Conservation (phyloP, 2,888 invertebrate genomes). For the Xanthia togata region DNA sequence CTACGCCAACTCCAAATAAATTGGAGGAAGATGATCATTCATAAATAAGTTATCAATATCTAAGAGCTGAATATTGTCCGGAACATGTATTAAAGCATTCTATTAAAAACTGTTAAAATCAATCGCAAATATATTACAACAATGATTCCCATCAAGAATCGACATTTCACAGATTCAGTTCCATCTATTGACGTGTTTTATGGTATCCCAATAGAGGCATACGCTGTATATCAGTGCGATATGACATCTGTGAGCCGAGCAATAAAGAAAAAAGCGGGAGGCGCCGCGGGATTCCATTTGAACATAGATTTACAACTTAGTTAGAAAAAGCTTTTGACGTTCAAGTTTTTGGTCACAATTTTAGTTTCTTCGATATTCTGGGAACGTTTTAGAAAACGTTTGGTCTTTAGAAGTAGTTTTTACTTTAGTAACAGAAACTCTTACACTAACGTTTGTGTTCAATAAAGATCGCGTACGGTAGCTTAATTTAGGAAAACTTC, state of each 20-base stretch:
- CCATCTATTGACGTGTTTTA: slow-evolving; percentile 58
- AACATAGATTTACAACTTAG: slow-evolving; percentile 62
- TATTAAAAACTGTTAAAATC: not conserved
- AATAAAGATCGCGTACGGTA: not conserved
- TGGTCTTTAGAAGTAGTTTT: not conserved
- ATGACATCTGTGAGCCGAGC: slow-evolving; percentile 61
- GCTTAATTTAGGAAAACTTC: not conserved
- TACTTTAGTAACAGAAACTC: not conserved
- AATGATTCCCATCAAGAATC: slow-evolving; percentile 29
- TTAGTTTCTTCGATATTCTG: not conserved
- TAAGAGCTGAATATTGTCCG: not conserved
- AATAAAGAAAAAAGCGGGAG: slow-evolving; percentile 61
- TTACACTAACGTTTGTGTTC: not conserved
- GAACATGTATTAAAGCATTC: too few relatives aligned
- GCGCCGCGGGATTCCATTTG: slow-evolving; percentile 52
- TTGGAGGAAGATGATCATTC: not conserved
- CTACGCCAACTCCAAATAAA: not conserved
- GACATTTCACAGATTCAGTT: slow-evolving; percentile 50
- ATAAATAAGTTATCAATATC: not conserved
- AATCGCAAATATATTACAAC: slow-evolving; percentile 23
- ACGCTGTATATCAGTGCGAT: slow-evolving; percentile 58
- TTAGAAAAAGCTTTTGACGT: slow-evolving; percentile 44
- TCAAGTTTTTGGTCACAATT: slow-evolving; percentile 32
- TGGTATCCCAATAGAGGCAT: slow-evolving; percentile 52
- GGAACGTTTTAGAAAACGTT: too few relatives aligned